These are phyloP conservation scores for Drosophila trapezifrons DNA, from an alignment of 1,140 invertebrate species.

Conservation along the genomic window DNA sequence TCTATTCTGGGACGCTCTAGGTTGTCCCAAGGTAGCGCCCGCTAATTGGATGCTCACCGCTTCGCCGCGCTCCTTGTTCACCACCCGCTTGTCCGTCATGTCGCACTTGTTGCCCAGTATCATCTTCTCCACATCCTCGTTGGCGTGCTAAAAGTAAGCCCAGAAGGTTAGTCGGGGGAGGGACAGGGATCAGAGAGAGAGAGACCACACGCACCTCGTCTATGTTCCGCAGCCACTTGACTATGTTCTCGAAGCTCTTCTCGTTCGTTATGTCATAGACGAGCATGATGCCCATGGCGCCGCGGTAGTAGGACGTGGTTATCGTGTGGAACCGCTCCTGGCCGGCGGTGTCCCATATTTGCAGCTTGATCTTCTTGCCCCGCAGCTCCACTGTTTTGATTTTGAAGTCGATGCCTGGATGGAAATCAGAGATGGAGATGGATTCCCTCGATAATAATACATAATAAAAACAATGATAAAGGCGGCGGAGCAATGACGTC, in stretches of 20 bases:
- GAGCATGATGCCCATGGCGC: conserved; percentile 99
- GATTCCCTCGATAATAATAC: not conserved
- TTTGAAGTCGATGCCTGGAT: conserved; percentile 98
- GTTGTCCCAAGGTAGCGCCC: no score
- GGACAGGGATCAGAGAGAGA: not conserved
- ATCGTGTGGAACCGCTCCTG: conserved; percentile 98
- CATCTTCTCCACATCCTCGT: conserved; percentile 99
- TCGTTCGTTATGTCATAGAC: conserved; percentile 99
- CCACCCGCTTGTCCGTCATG: conserved; percentile 98
- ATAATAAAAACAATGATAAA: conserved; percentile 13
- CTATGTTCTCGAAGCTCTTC: conserved; percentile 99
- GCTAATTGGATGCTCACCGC: conserved; percentile 86
- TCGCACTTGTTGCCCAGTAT: conserved; percentile 99
- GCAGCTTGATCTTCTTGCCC: conserved; percentile 99
- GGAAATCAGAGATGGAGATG: not conserved
- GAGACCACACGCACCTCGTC: conserved; percentile 89
- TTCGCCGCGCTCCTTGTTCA: conserved; percentile 95
- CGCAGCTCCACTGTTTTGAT: conserved; percentile 98
- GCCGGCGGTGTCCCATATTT: conserved; percentile 96
- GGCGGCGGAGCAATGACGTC: conserved; percentile 43
- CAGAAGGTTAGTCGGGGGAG: not conserved
- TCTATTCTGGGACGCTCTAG: not conserved
- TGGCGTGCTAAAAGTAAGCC: conserved; percentile 91
- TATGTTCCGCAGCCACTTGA: conserved; percentile 99
- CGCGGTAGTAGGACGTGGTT: conserved; percentile 98